Conservation (phyloP, 2,888 invertebrate species). For the Perithous albicinctus region DNA sequence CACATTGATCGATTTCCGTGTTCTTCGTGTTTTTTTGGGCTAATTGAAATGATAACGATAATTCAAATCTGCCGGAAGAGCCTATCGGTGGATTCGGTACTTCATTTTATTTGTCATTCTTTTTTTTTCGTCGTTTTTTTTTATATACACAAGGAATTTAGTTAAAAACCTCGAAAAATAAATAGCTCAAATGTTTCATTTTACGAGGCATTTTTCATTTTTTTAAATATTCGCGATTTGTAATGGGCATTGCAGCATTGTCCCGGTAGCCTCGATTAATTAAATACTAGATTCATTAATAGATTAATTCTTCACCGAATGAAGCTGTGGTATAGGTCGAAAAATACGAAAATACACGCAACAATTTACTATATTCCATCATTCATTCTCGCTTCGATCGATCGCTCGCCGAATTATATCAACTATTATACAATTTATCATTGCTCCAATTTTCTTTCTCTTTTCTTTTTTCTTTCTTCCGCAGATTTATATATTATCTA, state of each 20-base stretch:
- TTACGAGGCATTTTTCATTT: constrained; percentile 26
- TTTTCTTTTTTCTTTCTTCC: constrained; percentile 15
- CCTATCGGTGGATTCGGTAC: constrained; percentile 44
- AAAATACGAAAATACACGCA: constrained; percentile 45
- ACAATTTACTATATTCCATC: constrained; percentile 33
- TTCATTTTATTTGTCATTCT: neutral
- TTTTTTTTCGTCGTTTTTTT: constrained; percentile 44
- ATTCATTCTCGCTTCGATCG: constrained; percentile 25
- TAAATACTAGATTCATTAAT: constrained; percentile 70
- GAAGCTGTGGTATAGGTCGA: constrained; percentile 24
- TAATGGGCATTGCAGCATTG: constrained; percentile 76
- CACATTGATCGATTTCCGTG: constrained; percentile 27
- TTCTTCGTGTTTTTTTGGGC: constrained; percentile 25
- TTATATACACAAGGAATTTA: constrained; percentile 61
- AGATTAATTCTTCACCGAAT: constrained; percentile 31
- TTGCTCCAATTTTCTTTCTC: constrained; percentile 18
- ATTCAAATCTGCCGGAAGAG: constrained; percentile 21
- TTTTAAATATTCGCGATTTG: constrained; percentile 61
- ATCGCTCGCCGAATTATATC: constrained; percentile 18
- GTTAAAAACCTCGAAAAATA: constrained; percentile 63
- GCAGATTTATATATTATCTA: constrained; percentile 28
- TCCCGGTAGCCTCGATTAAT: constrained; percentile 77
- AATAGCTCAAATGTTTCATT: constrained; percentile 14
- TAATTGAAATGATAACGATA: constrained; percentile 23
- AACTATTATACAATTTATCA: constrained; percentile 37